Percentiles rank a stretch among this genome's conserved stretches.
Evolutionary conservation across 2,113 vertebrate species (phyloP).

Genomic region (Ophthalmolycus amberensis): DNA sequence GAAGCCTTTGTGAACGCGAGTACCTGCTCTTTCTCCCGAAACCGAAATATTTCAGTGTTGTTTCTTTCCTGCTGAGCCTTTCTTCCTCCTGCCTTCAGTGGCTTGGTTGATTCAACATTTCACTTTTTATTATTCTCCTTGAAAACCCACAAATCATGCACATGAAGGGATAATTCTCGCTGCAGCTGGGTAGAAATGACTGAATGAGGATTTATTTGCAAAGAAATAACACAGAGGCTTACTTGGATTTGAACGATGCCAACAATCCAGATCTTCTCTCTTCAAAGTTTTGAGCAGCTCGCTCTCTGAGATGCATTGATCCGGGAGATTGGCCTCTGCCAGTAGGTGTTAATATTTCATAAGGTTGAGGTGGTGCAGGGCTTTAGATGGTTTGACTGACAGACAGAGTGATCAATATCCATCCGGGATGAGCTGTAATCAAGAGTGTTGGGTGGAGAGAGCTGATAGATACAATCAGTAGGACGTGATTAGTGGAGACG

Average conservation of each 20-base stretch:
- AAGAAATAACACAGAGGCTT: not conserved
- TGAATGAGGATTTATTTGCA: conserved; percentile 11
- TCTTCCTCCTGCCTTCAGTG: not conserved
- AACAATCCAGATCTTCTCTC: conserved; percentile 20
- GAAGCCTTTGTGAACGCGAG: conserved; percentile 6
- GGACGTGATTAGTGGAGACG: not conserved
- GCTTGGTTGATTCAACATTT: conserved; percentile 43
- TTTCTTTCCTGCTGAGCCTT: not conserved
- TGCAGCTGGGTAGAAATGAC: not conserved
- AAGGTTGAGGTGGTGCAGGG: conserved; percentile 22
- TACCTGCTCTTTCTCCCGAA: not conserved
- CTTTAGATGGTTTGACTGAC: conserved; percentile 37
- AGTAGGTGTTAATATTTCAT: conserved; percentile 68
- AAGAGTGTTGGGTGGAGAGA: conserved; percentile 18
- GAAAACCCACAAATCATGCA: not conserved
- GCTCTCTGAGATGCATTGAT: conserved; percentile 33
- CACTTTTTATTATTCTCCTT: conserved; percentile 7
- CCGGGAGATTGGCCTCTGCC: conserved; percentile 35
- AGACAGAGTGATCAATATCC: conserved; percentile 63
- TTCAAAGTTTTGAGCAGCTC: conserved; percentile 28
- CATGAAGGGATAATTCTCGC: not conserved
- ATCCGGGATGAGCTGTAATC: conserved; percentile 47
- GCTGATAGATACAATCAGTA: conserved; percentile 18
- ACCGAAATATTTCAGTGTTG: not conserved
- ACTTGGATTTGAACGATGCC: conserved; percentile 3